A percentile compares a stretch with the other conserved stretches of the same genome.
phyloP scores from a whole-genome alignment of 2,888 invertebrate genomes.

The Xylocampa areola region DNA sequence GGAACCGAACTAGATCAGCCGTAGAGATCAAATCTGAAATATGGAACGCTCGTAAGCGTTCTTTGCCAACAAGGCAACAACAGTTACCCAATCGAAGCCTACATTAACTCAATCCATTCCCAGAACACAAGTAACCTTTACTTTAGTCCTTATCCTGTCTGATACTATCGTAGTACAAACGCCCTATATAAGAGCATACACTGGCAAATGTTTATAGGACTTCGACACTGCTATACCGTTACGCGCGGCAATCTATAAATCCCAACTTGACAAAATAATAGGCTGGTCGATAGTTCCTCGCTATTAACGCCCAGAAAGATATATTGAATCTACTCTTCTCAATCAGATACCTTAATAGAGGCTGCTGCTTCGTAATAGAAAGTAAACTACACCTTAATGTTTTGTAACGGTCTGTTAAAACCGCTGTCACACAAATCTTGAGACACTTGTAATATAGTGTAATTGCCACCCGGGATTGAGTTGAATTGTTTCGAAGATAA shows the following conservation, averaged over 20 bases:
- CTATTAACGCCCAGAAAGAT: constrained; percentile 89
- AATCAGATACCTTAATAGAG: constrained; percentile 88
- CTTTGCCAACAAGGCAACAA: constrained; percentile 18
- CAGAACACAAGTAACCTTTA: constrained; percentile 58
- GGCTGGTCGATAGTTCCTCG: constrained; percentile 83
- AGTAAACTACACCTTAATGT: constrained; percentile 62
- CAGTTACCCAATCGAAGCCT: constrained; percentile 41
- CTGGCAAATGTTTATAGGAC: constrained; percentile 58
- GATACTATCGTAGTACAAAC: constrained; percentile 52
- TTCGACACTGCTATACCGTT: constrained; percentile 78
- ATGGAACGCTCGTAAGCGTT: constrained; percentile 27
- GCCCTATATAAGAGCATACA: constrained; percentile 47
- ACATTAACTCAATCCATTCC: constrained; percentile 47
- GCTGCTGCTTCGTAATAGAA: constrained; percentile 73
- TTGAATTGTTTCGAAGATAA: constrained; percentile 42
- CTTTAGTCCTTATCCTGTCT: constrained; percentile 52
- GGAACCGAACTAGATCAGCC: constrained; percentile 23
- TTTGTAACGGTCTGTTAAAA: constrained; percentile 53
- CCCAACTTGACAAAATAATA: constrained; percentile 89
- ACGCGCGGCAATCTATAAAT: constrained; percentile 84
- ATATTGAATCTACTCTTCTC: constrained; percentile 86
- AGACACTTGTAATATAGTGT: constrained; percentile 52
- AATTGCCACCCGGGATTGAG: constrained; percentile 42
- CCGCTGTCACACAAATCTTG: constrained; percentile 54
- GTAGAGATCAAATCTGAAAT: constrained; percentile 27